Evolutionary conservation across 1,140 invertebrate genomes (phyloP).

Genomic region (Anagrus nilaparvatae): DNA sequence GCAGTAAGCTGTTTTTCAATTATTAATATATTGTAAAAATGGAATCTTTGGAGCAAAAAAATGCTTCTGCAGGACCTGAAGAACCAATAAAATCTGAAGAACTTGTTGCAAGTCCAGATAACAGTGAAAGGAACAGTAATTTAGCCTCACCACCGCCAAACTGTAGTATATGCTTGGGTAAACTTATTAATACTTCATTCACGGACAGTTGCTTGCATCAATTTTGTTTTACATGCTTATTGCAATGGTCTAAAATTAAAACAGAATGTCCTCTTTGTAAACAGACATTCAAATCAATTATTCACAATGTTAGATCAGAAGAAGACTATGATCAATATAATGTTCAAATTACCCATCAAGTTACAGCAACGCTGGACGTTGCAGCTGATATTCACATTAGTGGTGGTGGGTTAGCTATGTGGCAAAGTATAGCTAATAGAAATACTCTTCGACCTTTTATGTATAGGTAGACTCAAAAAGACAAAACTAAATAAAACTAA

Average conservation of each 20-base stretch:
- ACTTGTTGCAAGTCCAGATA: slow-evolving; percentile 23
- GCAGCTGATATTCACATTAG: slow-evolving; percentile 15
- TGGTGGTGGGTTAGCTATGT: slow-evolving; percentile 8
- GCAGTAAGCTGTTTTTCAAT: slow-evolving; percentile 1
- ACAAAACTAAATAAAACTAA: neutral
- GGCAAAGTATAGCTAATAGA: no score
- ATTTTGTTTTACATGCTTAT: slow-evolving; percentile 86
- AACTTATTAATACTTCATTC: slow-evolving; percentile 78
- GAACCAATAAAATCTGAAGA: slow-evolving; percentile 31
- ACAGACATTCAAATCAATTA: slow-evolving; percentile 79
- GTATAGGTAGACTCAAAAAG: slow-evolving; percentile 20
- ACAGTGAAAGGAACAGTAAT: slow-evolving; percentile 31
- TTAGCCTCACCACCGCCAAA: slow-evolving; percentile 63
- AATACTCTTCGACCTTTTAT: slow-evolving; percentile 18
- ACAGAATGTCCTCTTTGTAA: slow-evolving; percentile 91
- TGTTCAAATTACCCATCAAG: slow-evolving; percentile 34
- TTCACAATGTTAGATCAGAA: slow-evolving; percentile 81
- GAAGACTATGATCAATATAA: slow-evolving; percentile 81
- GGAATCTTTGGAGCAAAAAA: slow-evolving; percentile 18
- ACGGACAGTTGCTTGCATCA: slow-evolving; percentile 86
- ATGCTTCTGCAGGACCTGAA: slow-evolving; percentile 16
- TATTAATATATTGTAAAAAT: slow-evolving; percentile 2
- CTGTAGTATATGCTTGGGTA: slow-evolving; percentile 86
- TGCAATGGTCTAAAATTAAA: slow-evolving; percentile 93
- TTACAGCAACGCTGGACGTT: slow-evolving; percentile 16